A percentile compares a stretch with the other conserved stretches of the same genome.
Evolutionary conservation across 2,888 invertebrate species (phyloP).

Genomic region (Zygothrica quintamaculata): DNA sequence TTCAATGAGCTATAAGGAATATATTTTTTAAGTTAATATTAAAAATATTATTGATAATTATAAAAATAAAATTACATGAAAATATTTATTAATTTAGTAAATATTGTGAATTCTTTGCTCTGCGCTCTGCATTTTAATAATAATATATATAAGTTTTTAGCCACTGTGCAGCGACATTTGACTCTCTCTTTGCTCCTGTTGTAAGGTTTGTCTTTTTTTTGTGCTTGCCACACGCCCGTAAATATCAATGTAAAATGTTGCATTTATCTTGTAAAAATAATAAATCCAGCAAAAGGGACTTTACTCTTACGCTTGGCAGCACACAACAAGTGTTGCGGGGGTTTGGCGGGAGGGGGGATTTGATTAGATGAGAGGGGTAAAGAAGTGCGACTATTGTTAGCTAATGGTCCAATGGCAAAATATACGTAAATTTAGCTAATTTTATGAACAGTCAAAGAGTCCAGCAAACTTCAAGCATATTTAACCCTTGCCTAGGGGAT

Average conservation of each 20-base stretch:
- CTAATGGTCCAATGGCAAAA: conserved; percentile 57
- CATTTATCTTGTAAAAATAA: conserved; percentile 81
- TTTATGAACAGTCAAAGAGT: conserved; percentile 63
- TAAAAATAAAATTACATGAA: no score
- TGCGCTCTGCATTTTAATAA: no score
- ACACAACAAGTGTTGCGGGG: conserved; percentile 17
- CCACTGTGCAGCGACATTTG: conserved; percentile 69
- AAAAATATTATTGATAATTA: no score
- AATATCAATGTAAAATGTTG: conserved; percentile 79
- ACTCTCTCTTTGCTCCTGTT: conserved; percentile 43
- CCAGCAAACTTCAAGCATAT: conserved; percentile 29
- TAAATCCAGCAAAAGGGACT: conserved; percentile 74
- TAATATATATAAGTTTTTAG: neutral
- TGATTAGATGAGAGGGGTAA: conserved; percentile 13
- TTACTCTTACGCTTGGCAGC: conserved; percentile 73
- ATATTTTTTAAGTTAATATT: no score
- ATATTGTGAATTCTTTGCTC: neutral
- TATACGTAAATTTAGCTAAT: conserved; percentile 70
- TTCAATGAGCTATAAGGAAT: no score
- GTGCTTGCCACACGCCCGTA: conserved; percentile 69
- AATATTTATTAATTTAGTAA: no score
- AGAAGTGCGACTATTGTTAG: conserved; percentile 51
- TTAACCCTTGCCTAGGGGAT: conserved; percentile 48
- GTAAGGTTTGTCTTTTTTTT: conserved; percentile 15
- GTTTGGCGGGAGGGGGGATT: neutral